Base-by-base conservation (phyloP, 2,888 invertebrate genomes). In the Epinotia bilunana region DNA sequence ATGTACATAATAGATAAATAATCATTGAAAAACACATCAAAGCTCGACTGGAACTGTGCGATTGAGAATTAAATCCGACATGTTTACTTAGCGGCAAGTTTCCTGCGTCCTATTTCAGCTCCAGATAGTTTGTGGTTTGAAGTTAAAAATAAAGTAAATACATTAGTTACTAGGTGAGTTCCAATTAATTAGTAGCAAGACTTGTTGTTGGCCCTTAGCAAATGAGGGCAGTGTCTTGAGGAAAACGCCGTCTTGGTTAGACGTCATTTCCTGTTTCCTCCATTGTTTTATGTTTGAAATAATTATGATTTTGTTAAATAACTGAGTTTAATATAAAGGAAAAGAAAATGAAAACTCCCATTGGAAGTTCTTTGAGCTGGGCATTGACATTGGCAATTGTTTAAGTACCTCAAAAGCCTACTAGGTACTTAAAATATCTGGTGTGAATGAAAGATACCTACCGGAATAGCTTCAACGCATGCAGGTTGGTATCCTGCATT, bases 191-290 rank as follows among this genome's bases (percentile, higher is more conserved):
- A 61, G 7, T 13, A 33, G 60, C 16, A 2, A 61, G 33, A 61
- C 61, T 61, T 23, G 16, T 58, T 39, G 3, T 46, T 23, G 43
- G 43, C 28, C 72, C n/a, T 57, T 28, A 43, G 58, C 5, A 13
- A 49, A 39, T 28, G n/a, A 70, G 49, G 63, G 60, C 49, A 43
- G 3, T 43, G 68, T 28, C 12, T 68, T 57, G 20, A 69, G 74
- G 70, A 74, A 74, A 74, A 74, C 23, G 68, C 6, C 43, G 43
- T 28, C 70, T n/a, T n/a, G n/a, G n/a, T n/a, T n/a, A n/a, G n/a
- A n/a, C 43, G 43, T 28, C 70, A 55, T 73, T 68, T 69, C 73
- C 73, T 68, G 73, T 69, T 73, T 62, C 73, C 55, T 62, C 57
- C 62, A 62, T 69, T 73, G 73, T 73, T 55, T 61, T 73, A 65